Conservation (phyloP, 2,888 invertebrate species). For the Marronus borbonicus region DNA sequence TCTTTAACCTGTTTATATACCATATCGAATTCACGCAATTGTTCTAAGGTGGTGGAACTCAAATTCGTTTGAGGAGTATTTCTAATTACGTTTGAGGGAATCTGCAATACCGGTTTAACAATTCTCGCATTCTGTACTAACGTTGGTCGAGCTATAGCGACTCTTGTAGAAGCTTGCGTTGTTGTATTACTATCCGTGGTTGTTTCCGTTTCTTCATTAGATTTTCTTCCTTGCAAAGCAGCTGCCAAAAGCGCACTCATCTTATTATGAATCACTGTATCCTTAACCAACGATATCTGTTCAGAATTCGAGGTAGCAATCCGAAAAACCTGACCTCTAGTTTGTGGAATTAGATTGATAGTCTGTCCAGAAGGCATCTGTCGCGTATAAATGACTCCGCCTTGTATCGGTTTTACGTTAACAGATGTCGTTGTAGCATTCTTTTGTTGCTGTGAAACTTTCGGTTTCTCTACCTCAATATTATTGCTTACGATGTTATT, state of each 20-base stretch:
- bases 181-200: slow-evolving; percentile 72
- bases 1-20: slow-evolving; percentile 87
- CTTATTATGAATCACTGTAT: slow-evolving; percentile 70
- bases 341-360: slow-evolving; percentile 74
- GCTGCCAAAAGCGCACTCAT: slow-evolving; percentile 71
- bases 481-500: slow-evolving; percentile 58
- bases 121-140: slow-evolving; percentile 75
- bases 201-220: slow-evolving; percentile 57
- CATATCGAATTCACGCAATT: slow-evolving; percentile 85
- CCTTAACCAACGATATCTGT: slow-evolving; percentile 69
- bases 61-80: slow-evolving; percentile 77
- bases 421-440: slow-evolving; percentile 70
- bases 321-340: slow-evolving; percentile 68
- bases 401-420: slow-evolving; percentile 77
- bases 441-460: slow-evolving; percentile 59
- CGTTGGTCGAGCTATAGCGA: slow-evolving; percentile 69
- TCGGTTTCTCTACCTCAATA: slow-evolving; percentile 50
- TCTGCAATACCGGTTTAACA: slow-evolving; percentile 74
- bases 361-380: slow-evolving; percentile 80
- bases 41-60: slow-evolving; percentile 84
- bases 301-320: slow-evolving; percentile 69
- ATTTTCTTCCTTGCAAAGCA: slow-evolving; percentile 69
- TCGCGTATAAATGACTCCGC: slow-evolving; percentile 81
- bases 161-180: slow-evolving; percentile 65
- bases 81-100: slow-evolving; percentile 76